These are phyloP conservation scores for Asobara japonica DNA, from an alignment of 1,140 invertebrate genomes.

Conservation along the genomic window DNA sequence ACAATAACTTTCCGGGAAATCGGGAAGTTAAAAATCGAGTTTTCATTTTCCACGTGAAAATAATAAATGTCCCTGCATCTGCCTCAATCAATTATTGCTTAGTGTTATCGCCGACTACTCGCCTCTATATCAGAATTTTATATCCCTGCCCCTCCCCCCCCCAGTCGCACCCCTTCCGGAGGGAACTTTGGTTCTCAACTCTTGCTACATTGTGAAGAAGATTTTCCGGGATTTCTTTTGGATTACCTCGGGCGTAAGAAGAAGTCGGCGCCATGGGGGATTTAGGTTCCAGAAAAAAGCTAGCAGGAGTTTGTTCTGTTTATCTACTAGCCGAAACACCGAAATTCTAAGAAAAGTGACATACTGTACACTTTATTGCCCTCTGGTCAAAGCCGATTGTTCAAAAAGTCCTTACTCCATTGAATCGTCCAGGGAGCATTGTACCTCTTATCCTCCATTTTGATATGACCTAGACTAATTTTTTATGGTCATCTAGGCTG, in stretches of 20 bases:
- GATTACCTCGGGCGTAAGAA: background rate
- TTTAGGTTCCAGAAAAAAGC: background rate
- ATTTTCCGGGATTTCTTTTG: conserved; percentile 15
- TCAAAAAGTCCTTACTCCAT: background rate
- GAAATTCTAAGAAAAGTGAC: background rate
- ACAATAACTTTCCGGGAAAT: too few relatives aligned
- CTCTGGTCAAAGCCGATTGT: background rate
- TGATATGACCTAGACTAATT: too few relatives aligned
- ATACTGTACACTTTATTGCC: background rate
- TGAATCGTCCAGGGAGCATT: background rate
- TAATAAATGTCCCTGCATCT: too few relatives aligned
- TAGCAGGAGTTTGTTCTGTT: background rate
- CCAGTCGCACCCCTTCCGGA: background rate
- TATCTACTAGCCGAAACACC: background rate
- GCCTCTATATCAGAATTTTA: too few relatives aligned
- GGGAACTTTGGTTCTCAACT: conserved; percentile 23
- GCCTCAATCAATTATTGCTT: too few relatives aligned
- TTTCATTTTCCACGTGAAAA: background rate
- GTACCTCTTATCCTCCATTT: too few relatives aligned
- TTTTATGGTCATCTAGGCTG: too few relatives aligned
- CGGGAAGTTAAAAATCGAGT: background rate
- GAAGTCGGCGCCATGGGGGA: conserved; percentile 11
- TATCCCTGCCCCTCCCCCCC: background rate
- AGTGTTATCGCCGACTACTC: too few relatives aligned
- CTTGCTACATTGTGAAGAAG: background rate